phyloP scores from a whole-genome alignment of 2,113 vertebrate species.

The Probosciger aterrimus region DNA sequence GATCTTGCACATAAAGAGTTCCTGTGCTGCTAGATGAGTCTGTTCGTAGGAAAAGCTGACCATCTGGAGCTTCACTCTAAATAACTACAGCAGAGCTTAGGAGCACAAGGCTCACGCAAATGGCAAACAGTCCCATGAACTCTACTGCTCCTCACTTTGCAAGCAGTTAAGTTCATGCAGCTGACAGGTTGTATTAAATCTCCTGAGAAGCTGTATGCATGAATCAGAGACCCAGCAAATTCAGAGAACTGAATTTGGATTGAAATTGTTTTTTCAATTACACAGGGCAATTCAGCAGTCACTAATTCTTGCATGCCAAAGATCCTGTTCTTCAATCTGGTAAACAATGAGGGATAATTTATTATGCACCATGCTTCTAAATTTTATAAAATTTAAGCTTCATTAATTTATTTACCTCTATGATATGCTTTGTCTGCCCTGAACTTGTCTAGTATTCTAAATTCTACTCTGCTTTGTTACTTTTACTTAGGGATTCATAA shows the following conservation, averaged over 20 bases:
- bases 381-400: not conserved
- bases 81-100: not conserved
- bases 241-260: not conserved
- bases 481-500: not conserved
- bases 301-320: not conserved
- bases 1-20: not conserved
- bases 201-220: not conserved
- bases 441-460: not conserved
- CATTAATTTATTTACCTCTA: not conserved
- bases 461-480: not conserved
- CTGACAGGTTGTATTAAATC: not conserved
- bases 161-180: not conserved
- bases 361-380: not conserved
- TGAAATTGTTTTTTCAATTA: constrained; percentile 28
- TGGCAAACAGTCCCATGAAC: not conserved
- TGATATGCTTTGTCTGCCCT: not conserved
- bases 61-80: not conserved
- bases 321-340: not conserved
- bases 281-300: not conserved
- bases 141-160: not conserved
- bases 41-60: not conserved
- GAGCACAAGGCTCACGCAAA: not conserved
- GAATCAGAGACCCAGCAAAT: not conserved
- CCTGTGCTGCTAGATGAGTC: not conserved
- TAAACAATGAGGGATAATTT: not conserved